Percentiles rank a stretch among this genome's conserved stretches.
phyloP scores from a whole-genome alignment of 2,113 vertebrate genomes.

The Reinhardtius hippoglossoides region DNA sequence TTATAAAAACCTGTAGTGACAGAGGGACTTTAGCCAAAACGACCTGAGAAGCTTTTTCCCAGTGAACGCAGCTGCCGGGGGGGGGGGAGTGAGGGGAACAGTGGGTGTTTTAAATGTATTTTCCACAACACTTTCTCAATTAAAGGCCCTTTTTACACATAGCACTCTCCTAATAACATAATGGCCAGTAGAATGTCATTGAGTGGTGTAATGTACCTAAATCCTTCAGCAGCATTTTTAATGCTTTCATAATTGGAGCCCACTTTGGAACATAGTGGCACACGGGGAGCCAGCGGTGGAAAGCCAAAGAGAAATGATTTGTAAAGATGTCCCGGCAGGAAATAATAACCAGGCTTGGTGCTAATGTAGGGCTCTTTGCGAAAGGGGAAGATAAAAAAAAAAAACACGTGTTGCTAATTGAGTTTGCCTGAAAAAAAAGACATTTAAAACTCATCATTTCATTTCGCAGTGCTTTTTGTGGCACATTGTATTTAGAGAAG shows the following conservation, averaged over 20 bases:
- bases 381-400: conserved; percentile 63
- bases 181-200: conserved; percentile 85
- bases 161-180: conserved; percentile 85
- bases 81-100: conserved; percentile 47
- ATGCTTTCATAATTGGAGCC: conserved; percentile 86
- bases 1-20: conserved; percentile 49
- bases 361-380: conserved; percentile 86
- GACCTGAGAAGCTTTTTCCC: conserved; percentile 68
- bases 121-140: conserved; percentile 82
- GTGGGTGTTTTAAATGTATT: conserved; percentile 79
- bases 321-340: conserved; percentile 80
- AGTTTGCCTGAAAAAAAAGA: conserved; percentile 85
- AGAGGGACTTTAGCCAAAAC: conserved; percentile 72
- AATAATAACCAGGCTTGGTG: conserved; percentile 85
- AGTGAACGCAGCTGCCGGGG: conserved; percentile 65
- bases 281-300: conserved; percentile 55
- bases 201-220: conserved; percentile 87
- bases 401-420: conserved; percentile 82
- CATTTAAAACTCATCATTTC: conserved; percentile 89
- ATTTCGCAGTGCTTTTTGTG: conserved; percentile 84
- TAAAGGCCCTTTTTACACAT: conserved; percentile 80
- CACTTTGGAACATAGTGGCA: conserved; percentile 80
- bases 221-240: conserved; percentile 81
- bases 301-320: conserved; percentile 83
- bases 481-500: conserved; percentile 77